A percentile compares a stretch with the other conserved stretches of the same genome.
phyloP scores from a whole-genome alignment of 2,888 invertebrate species.

The Caenorhabditis zanzibari region DNA sequence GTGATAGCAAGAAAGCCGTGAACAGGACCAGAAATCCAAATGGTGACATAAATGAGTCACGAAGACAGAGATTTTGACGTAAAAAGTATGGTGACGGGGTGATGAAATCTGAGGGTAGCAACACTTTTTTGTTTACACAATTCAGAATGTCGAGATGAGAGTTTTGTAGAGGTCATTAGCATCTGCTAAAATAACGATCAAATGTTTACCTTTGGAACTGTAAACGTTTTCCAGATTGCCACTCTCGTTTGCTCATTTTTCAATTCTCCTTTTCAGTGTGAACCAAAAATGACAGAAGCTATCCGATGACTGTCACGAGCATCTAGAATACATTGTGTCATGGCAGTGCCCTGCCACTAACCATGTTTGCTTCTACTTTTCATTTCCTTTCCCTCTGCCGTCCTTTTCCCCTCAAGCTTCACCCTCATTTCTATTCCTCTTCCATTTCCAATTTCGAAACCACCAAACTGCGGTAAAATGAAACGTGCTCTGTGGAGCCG shows the following conservation, averaged over 20 bases:
- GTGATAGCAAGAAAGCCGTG: constrained; percentile 11
- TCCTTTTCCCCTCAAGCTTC: neutral
- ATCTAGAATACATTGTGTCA: constrained; percentile 23
- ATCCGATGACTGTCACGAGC: constrained; percentile 50
- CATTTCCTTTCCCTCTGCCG: constrained; percentile 31
- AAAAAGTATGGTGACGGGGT: constrained; percentile 2
- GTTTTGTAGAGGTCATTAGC: neutral
- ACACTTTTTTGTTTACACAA: neutral
- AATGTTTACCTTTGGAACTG: neutral
- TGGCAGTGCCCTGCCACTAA: constrained; percentile 35
- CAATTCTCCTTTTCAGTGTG: neutral
- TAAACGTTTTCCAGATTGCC: neutral
- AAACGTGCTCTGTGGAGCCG: constrained; percentile 14
- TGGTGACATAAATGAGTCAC: neutral
- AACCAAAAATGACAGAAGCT: constrained; percentile 15
- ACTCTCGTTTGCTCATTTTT: neutral
- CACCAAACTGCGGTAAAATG: constrained; percentile 32
- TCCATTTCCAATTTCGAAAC: constrained; percentile 46
- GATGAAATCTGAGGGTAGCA: neutral
- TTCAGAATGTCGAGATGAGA: neutral
- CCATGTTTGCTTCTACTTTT: constrained; percentile 53
- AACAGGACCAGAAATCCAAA: neutral
- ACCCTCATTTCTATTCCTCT: constrained; percentile 22
- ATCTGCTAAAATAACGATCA: neutral
- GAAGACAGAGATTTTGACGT: neutral